Conservation (phyloP, 1,140 invertebrate genomes). For the Calycopis cecrops region DNA sequence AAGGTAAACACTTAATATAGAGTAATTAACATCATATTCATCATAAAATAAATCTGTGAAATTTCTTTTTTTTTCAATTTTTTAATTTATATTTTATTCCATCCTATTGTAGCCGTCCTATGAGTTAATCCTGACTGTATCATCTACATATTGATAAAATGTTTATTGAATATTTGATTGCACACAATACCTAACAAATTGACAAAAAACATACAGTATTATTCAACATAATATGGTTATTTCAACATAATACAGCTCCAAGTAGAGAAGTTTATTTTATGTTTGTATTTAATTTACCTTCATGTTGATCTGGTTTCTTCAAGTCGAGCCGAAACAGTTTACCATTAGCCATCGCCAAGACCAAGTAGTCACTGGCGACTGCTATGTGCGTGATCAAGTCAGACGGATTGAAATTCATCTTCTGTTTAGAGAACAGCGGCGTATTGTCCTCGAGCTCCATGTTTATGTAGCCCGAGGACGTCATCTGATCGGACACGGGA, state of each 20-base stretch:
- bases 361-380: conserved; percentile 88
- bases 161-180: no score
- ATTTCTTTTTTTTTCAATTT: no score
- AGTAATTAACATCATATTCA: no score
- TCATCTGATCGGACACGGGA: conserved; percentile 48
- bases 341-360: conserved; percentile 90
- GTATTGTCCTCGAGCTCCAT: conserved; percentile 82
- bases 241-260: no score
- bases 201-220: neutral
- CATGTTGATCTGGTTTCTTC: conserved; percentile 83
- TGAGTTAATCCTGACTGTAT: no score
- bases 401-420: conserved; percentile 86
- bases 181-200: no score
- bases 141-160: no score
- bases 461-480: conserved; percentile 80
- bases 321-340: conserved; percentile 88
- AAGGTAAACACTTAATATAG: no score
- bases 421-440: conserved; percentile 87
- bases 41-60: no score
- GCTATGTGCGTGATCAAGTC: conserved; percentile 86
- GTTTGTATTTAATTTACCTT: conserved; percentile 76
- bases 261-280: neutral
- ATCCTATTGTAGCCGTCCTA: no score
- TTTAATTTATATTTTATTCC: no score
- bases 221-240: no score